phyloP scores from a whole-genome alignment of 2,888 invertebrate species.

The Aromia moschata region DNA sequence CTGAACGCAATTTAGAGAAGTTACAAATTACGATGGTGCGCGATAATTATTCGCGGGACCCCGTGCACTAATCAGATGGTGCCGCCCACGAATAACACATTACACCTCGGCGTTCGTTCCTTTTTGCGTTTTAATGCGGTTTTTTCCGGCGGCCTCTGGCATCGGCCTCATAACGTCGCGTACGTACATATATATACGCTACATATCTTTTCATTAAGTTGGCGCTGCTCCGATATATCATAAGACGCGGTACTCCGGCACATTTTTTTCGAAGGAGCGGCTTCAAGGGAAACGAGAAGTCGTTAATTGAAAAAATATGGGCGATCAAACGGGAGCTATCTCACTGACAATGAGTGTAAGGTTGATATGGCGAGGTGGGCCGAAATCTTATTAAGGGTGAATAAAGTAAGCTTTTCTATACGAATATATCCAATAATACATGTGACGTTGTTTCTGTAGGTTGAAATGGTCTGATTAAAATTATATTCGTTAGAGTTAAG shows the following conservation, averaged over 20 bases:
- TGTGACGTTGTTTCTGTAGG: no score
- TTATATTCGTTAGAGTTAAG: no score
- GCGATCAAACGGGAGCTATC: no score
- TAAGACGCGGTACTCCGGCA: slow-evolving; percentile 54
- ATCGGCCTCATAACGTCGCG: slow-evolving; percentile 52
- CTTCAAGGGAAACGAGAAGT: not conserved
- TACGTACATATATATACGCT: no score
- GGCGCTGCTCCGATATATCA: slow-evolving; percentile 59
- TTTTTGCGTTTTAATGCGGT: slow-evolving; percentile 56
- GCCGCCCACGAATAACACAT: slow-evolving; percentile 60
- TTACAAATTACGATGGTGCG: slow-evolving; percentile 60
- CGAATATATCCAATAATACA: no score
- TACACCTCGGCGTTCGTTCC: slow-evolving; percentile 52
- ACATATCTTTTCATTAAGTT: slow-evolving; percentile 63
- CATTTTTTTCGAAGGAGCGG: slow-evolving; percentile 52
- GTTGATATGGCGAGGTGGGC: no score
- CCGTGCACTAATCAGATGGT: slow-evolving; percentile 58
- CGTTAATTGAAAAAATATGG: not conserved
- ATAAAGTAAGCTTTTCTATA: no score
- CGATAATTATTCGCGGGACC: slow-evolving; percentile 60
- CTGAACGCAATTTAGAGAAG: slow-evolving; percentile 54
- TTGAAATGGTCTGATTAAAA: no score
- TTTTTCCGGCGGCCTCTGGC: slow-evolving; percentile 53
- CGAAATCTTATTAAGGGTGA: no score
- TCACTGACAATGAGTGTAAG: no score